Evolutionary conservation across 1,140 invertebrate genomes (phyloP).

Genomic region (Hestina assimilis): DNA sequence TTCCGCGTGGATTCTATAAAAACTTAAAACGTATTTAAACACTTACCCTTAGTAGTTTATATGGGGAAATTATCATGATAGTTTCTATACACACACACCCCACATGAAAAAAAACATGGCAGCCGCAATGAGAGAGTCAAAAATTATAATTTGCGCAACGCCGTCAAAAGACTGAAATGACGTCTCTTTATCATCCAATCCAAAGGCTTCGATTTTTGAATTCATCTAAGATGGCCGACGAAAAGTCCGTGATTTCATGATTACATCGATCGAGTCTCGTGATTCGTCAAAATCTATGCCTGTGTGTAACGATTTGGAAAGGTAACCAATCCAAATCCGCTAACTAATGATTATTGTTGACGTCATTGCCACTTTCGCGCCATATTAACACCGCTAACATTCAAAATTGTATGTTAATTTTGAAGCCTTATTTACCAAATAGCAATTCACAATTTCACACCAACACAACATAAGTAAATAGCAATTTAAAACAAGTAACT

Average conservation of each 20-base stretch:
- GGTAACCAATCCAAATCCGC: constrained; percentile 3
- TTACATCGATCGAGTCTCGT: constrained; percentile 38
- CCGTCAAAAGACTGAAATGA: constrained; percentile 70
- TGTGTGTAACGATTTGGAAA: constrained; percentile 14
- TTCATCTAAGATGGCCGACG: constrained; percentile 62
- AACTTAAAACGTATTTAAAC: constrained; percentile 38
- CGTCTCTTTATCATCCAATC: constrained; percentile 65
- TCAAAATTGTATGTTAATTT: constrained; percentile 17
- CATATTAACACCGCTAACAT: constrained; percentile 31
- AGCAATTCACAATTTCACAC: no score
- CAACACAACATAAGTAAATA: no score
- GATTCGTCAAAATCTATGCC: constrained; percentile 52
- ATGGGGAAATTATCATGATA: constrained; percentile 73
- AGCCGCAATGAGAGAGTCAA: constrained; percentile 73
- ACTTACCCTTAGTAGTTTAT: constrained; percentile 70
- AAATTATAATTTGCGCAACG: constrained; percentile 74
- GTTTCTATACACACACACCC: constrained; percentile 74
- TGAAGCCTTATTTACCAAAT: no score
- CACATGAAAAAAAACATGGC: constrained; percentile 78
- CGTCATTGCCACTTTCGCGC: constrained; percentile 35
- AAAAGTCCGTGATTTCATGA: constrained; percentile 47
- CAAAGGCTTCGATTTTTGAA: constrained; percentile 52
- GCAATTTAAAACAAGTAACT: no score
- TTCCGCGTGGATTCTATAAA: constrained; percentile 50
- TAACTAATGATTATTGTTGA: constrained; percentile 2